Conservation (phyloP, 2,888 invertebrate genomes). For the Drosophila kuntzei region DNA sequence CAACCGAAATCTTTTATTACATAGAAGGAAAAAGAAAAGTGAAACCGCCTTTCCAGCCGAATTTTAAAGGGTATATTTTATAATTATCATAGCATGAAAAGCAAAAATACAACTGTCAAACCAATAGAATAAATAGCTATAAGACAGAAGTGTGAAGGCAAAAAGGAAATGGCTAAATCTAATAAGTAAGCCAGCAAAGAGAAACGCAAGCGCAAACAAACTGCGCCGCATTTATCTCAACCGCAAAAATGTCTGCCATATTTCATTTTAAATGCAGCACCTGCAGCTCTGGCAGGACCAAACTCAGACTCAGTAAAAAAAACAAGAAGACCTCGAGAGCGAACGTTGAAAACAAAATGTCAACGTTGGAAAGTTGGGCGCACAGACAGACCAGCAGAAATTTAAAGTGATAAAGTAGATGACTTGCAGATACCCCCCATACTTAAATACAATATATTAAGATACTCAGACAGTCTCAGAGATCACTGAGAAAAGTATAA, state of each 20-base stretch:
- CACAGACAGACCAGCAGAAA: conserved; percentile 19
- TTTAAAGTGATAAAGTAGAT: background rate
- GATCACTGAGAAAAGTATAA: too few species aligned
- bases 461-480: too few species aligned
- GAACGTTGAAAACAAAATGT: conserved; percentile 70
- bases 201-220: conserved; percentile 60
- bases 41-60: background rate
- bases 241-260: conserved; percentile 78
- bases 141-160: conserved; percentile 6
- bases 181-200: conserved; percentile 62
- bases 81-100: conserved; percentile 18
- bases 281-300: conserved; percentile 61
- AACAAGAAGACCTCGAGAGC: conserved; percentile 23
- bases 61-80: background rate
- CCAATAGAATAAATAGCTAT: conserved; percentile 29
- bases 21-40: too few species aligned
- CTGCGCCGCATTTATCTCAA: conserved; percentile 71
- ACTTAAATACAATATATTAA: too few species aligned
- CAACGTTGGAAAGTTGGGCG: conserved; percentile 62
- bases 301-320: conserved; percentile 2
- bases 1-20: too few species aligned
- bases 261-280: conserved; percentile 78
- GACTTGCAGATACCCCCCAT: conserved; percentile 4
- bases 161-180: conserved; percentile 53
- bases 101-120: conserved; percentile 28